These are phyloP conservation scores for Oryzias dopingdopingensis DNA, from an alignment of 2,797 vertebrate species.

Conservation along the genomic window DNA sequence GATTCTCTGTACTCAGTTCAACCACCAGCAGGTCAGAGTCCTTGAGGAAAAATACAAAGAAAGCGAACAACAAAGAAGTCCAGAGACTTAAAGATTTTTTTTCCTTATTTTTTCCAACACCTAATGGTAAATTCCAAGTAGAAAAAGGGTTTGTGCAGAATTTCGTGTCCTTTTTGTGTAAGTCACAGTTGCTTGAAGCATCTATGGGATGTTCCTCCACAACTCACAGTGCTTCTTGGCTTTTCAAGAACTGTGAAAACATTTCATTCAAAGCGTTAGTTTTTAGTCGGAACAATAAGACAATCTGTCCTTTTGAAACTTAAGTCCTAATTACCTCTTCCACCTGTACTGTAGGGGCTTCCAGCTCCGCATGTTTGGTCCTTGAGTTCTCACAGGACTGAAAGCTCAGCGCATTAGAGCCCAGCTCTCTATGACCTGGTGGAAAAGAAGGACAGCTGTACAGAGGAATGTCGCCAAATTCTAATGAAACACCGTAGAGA, in stretches of 20 bases:
- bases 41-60: constrained; percentile 42
- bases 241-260: constrained; percentile 85
- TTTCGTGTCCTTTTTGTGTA: constrained; percentile 65
- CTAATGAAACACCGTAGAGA: constrained; percentile 37
- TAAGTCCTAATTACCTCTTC: constrained; percentile 63
- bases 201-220: constrained; percentile 34
- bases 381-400: constrained; percentile 87
- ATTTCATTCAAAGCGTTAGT: background rate
- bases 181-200: constrained; percentile 70
- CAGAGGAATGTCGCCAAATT: constrained; percentile 85
- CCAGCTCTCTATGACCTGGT: constrained; percentile 77
- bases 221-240: constrained; percentile 79
- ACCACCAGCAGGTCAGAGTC: constrained; percentile 37
- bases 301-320: no score
- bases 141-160: constrained; percentile 78
- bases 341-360: constrained; percentile 74
- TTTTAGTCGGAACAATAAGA: no score
- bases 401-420: constrained; percentile 85
- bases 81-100: constrained; percentile 62
- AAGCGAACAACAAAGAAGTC: constrained; percentile 40
- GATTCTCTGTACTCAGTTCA: constrained; percentile 54
- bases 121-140: constrained; percentile 64
- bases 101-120: constrained; percentile 51
- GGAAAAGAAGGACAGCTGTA: constrained; percentile 92
- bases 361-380: constrained; percentile 83